These are phyloP conservation scores for Drosophila ohnishii DNA, from an alignment of 1,140 invertebrate species.

Conservation along the genomic window DNA sequence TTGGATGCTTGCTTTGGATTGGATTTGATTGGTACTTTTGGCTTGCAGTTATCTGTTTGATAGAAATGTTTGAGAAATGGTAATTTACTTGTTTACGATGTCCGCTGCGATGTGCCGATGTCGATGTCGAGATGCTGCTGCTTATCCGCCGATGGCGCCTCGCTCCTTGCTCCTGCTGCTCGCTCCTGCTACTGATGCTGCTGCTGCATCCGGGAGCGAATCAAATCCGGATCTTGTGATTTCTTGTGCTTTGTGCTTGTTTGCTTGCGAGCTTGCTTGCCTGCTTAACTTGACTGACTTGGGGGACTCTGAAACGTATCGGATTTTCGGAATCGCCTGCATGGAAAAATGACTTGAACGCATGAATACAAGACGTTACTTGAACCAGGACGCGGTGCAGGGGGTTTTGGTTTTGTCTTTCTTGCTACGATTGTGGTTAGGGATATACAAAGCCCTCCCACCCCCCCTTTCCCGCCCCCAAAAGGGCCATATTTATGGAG, in stretches of 20 bases:
- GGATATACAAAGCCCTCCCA: conserved; percentile 21
- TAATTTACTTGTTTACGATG: conserved; percentile 76
- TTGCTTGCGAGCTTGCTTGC: conserved; percentile 21
- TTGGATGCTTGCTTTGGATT: conserved; percentile 38
- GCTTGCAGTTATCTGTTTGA: conserved; percentile 49
- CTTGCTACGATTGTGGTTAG: conserved; percentile 65
- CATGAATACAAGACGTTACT: conserved; percentile 83
- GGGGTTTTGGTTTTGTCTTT: conserved; percentile 59
- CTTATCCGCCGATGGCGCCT: conserved; percentile 5
- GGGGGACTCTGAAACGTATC: conserved; percentile 73
- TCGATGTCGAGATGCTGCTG: conserved; percentile 14
- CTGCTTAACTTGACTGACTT: conserved; percentile 52
- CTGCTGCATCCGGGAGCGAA: conserved; percentile 15
- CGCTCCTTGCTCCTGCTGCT: conserved; percentile 24
- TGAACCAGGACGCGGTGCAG: conserved; percentile 72
- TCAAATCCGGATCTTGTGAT: conserved; percentile 20
- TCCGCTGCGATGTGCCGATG: conserved; percentile 32
- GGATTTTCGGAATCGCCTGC: conserved; percentile 73
- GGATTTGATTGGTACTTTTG: conserved; percentile 19
- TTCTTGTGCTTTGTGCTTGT: conserved; percentile 26
- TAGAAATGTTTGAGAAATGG: conserved; percentile 56
- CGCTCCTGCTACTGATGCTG: neutral
- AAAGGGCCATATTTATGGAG: conserved; percentile 14
- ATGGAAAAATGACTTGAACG: conserved; percentile 83
- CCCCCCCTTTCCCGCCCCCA: neutral